Conservation (phyloP, 2,113 vertebrate species). For the Thryonomys swinderianus region DNA sequence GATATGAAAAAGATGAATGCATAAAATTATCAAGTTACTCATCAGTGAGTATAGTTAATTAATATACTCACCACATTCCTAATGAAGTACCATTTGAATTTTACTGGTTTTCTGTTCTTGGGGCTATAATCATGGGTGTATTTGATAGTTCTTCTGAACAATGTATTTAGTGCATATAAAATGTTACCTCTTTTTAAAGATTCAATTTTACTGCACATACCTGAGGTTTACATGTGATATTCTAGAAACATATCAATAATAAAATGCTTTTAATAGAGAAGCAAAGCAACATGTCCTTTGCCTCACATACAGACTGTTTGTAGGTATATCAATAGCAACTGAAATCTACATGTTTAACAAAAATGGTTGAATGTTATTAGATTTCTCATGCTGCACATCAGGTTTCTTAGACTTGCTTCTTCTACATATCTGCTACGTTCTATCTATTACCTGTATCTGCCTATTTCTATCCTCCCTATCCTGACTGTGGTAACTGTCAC, state of each 20-base stretch:
- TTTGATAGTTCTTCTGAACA: neutral
- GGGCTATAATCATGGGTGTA: neutral
- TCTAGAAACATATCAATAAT: neutral
- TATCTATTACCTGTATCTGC: neutral
- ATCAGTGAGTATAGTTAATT: neutral
- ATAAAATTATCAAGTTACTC: constrained; percentile 19
- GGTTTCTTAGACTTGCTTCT: neutral
- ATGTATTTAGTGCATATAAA: neutral
- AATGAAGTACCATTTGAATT: neutral
- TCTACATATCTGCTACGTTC: neutral
- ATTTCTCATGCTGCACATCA: neutral
- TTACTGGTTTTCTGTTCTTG: neutral
- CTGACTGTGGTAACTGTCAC: neutral
- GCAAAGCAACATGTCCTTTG: neutral
- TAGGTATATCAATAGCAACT: neutral
- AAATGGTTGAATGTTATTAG: neutral
- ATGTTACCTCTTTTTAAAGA: neutral
- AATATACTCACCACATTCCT: neutral
- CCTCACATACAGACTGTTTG: neutral
- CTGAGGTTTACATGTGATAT: neutral
- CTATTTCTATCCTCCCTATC: neutral
- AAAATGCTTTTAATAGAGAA: neutral
- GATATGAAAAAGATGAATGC: constrained; percentile 48
- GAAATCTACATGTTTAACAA: neutral
- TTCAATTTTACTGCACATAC: neutral